A percentile compares a stretch with the other conserved stretches of the same genome.
Conservation (phyloP, 2,888 invertebrate species). For the Aphelenchoides bicaudatus region DNA sequence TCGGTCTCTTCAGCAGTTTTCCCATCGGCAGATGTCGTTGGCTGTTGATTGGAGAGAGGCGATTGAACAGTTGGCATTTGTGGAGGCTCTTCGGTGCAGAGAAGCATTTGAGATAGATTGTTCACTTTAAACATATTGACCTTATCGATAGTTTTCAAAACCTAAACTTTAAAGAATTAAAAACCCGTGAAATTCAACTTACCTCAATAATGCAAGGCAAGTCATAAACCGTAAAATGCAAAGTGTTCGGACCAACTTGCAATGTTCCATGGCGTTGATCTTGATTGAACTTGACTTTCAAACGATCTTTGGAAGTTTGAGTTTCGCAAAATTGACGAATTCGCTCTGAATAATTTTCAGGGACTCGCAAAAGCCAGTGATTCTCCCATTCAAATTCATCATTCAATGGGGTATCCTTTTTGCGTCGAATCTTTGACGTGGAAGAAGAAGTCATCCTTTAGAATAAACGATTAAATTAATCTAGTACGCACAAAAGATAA, state of each 20-base stretch:
- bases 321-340: conserved; percentile 36
- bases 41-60: neutral
- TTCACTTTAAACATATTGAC: conserved; percentile 97
- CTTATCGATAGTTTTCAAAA: conserved; percentile 87
- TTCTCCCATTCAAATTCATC: conserved; percentile 48
- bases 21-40: conserved; percentile 17
- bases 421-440: neutral
- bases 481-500: too few relatives aligned
- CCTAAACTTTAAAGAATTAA: conserved; percentile 64
- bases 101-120: conserved; percentile 79
- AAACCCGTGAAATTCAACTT: neutral
- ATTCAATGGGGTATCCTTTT: neutral
- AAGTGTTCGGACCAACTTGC: conserved; percentile 40
- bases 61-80: conserved; percentile 14
- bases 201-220: conserved; percentile 55
- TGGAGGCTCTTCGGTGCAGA: conserved; percentile 38
- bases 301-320: conserved; percentile 32
- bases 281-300: conserved; percentile 39
- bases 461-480: neutral
- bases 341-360: conserved; percentile 39
- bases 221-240: conserved; percentile 50
- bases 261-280: conserved; percentile 47
- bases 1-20: conserved; percentile 13
- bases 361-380: conserved; percentile 50
- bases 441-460: neutral